Evolutionary conservation across 2,113 vertebrate species (phyloP).

Genomic region (Ctenomys sociabilis): DNA sequence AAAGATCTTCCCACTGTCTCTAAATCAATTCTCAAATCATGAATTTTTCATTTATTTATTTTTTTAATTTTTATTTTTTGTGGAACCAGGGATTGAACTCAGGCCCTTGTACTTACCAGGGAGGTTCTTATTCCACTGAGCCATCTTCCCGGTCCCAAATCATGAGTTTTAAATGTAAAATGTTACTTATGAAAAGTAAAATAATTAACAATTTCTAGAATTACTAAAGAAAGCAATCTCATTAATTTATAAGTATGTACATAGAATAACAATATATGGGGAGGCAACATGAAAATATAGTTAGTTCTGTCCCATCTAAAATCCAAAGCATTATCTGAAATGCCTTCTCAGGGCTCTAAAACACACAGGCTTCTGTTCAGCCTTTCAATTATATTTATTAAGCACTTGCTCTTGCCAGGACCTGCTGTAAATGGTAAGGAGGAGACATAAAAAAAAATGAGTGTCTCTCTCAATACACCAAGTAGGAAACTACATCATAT

Average conservation of each 20-base stretch:
- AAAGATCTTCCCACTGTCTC: conserved; percentile 26
- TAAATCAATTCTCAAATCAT: conserved; percentile 36
- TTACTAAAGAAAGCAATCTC: neutral
- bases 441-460: neutral
- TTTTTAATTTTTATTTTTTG: too few species aligned
- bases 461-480: neutral
- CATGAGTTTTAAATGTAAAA: conserved; percentile 37
- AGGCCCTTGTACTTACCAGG: too few species aligned
- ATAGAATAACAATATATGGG: neutral
- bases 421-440: neutral
- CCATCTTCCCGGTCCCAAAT: too few species aligned
- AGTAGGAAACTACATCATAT: neutral
- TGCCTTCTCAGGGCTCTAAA: neutral
- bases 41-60: neutral
- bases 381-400: conserved; percentile 34
- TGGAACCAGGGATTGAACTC: too few species aligned
- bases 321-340: neutral
- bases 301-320: neutral
- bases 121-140: too few species aligned
- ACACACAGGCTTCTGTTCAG: neutral
- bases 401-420: neutral
- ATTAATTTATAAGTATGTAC: neutral
- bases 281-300: neutral
- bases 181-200: neutral
- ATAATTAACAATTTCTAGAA: neutral